These are phyloP conservation scores for Tetragonisca angustula DNA, from an alignment of 2,888 invertebrate species.

Conservation along the genomic window DNA sequence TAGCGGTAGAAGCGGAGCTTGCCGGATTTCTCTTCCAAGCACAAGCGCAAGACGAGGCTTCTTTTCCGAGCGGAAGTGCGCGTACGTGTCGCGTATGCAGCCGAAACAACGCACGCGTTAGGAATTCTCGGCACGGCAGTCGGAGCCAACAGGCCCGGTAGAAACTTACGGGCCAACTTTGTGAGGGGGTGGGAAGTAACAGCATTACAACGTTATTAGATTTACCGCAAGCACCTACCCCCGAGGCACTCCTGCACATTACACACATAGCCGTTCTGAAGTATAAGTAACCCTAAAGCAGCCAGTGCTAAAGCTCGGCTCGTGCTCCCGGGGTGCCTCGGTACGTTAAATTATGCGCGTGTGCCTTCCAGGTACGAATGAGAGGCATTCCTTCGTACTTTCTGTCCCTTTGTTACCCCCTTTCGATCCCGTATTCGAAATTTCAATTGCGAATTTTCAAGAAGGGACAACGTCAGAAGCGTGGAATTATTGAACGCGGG, in stretches of 20 bases:
- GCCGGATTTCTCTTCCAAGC: neutral
- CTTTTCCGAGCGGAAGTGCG: constrained; percentile 14
- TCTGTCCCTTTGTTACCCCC: neutral
- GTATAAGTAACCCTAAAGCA: constrained; percentile 77
- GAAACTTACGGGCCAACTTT: constrained; percentile 82
- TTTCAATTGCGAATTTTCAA: constrained; percentile 6
- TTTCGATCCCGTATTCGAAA: neutral
- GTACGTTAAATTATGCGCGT: constrained; percentile 71
- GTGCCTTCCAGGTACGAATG: constrained; percentile 51
- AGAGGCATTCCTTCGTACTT: constrained; percentile 33
- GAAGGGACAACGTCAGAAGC: neutral
- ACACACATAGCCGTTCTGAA: constrained; percentile 69
- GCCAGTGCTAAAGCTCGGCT: constrained; percentile 49
- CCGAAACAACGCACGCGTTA: constrained; percentile 71
- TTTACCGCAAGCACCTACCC: constrained; percentile 83
- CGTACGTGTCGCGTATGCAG: constrained; percentile 26
- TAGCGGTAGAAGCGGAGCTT: neutral
- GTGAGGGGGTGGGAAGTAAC: constrained; percentile 74
- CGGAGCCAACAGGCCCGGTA: constrained; percentile 75
- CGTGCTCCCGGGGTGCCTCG: constrained; percentile 57
- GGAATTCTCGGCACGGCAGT: constrained; percentile 80
- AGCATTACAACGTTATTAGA: constrained; percentile 84
- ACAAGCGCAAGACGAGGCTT: neutral
- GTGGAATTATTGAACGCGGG: neutral
- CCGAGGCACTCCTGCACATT: constrained; percentile 73